Base-by-base conservation (phyloP, 2,797 vertebrate species). In the Epinephelus awoara region DNA sequence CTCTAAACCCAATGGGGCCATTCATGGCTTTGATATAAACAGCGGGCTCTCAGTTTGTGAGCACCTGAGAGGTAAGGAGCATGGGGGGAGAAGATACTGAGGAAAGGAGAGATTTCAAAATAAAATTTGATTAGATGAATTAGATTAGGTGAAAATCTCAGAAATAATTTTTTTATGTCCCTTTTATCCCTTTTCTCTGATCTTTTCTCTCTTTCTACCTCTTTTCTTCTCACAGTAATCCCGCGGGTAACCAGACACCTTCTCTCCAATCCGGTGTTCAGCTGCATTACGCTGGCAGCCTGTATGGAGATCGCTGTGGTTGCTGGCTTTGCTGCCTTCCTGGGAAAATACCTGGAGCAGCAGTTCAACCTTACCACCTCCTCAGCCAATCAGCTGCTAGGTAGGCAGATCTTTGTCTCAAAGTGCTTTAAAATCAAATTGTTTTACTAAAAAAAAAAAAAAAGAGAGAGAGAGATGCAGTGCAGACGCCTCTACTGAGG, bases 281-380 rank as follows among this genome's bases (percentile, higher is more conserved):
- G 96, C 86, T 99, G 98, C 89, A 98, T 99, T 89, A 94, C 97
- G 54, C 95, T 99, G 88, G 98, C 98, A 0, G 98, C 98, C 72
- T 99, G 98, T 89, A 99, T 99, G 98, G 98, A 99, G 95, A 99
- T 99, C 0, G 98, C 98, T 0, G 98, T 99, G 86, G 98, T 99
- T 1, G 98, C 98, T 0, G 98, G 98, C 69, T 99, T 99, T 0
- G 98, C 98, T 0, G 98, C 98, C 72, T 99, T 99, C 92, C 91
- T 99, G 72, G 98, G 98, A 1, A 99, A 99, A 90, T 99, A 99
- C 93, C 90, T 99, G 92, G 98, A 99, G 91, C 98, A 99, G 94
- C 98, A 99, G 92, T 99, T 99, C 82, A 99, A 99, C 95, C 97
- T 99, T 67, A 99, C 98, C 91, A 98, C 98, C 34, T 97, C 98